Conservation (phyloP, 2,113 vertebrate genomes). For the Anhinga anhinga region DNA sequence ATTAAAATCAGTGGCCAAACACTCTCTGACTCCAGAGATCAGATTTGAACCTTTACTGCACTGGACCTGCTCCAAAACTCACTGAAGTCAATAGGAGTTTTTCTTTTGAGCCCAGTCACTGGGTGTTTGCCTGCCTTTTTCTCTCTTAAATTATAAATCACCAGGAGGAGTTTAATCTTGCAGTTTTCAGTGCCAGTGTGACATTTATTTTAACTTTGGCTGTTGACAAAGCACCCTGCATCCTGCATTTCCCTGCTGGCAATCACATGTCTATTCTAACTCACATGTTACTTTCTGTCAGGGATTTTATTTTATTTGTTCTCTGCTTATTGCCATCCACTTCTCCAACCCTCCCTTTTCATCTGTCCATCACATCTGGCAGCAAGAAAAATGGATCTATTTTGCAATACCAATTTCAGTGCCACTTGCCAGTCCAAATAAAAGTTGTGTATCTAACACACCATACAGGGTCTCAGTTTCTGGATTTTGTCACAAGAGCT, state of each 20-base stretch:
- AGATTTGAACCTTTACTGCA: conserved; percentile 9
- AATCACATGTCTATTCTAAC: not conserved
- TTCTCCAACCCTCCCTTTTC: conserved; percentile 12
- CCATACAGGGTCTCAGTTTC: conserved; percentile 46
- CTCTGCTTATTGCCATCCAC: conserved; percentile 14
- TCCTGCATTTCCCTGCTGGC: conserved; percentile 40
- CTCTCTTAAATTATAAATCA: conserved; percentile 41
- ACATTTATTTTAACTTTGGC: conserved; percentile 48
- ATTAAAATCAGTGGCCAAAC: conserved; percentile 48
- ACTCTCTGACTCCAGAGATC: conserved; percentile 17
- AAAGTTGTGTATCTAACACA: conserved; percentile 43
- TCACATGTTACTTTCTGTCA: not conserved
- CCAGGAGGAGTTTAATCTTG: conserved; percentile 33
- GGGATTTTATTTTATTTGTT: not conserved
- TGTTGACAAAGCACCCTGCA: conserved; percentile 27
- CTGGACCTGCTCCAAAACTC: conserved; percentile 38
- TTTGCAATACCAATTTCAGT: conserved; percentile 50
- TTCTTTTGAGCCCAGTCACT: conserved; percentile 10
- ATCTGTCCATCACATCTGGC: conserved; percentile 40
- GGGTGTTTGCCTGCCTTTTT: conserved; percentile 29
- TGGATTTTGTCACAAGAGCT: conserved; percentile 65
- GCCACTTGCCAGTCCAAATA: conserved; percentile 67
- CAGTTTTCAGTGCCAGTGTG: conserved; percentile 24
- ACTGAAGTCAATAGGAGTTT: conserved; percentile 6
- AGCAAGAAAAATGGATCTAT: conserved; percentile 52